Percentiles rank a stretch among this genome's conserved stretches.
Evolutionary conservation across 2,797 vertebrate species (phyloP).

Genomic region (Ispidina picta): DNA sequence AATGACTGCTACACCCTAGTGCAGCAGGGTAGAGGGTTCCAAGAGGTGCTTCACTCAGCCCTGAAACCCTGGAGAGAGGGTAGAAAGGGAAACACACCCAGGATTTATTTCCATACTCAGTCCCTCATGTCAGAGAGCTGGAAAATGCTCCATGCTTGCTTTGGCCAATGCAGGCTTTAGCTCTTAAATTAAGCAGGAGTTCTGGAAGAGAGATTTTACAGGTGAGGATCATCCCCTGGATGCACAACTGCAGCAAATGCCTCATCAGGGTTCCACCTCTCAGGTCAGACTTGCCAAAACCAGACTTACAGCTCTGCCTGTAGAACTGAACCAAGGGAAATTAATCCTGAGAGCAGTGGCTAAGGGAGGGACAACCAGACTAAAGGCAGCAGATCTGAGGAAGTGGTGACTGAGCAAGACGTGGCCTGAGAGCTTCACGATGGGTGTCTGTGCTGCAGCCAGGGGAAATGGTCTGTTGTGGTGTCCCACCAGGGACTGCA

Average conservation of each 20-base stretch:
- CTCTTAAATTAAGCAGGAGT: background rate
- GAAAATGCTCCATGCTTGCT: background rate
- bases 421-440: background rate
- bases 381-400: background rate
- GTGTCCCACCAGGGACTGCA: background rate
- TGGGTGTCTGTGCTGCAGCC: background rate
- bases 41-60: background rate
- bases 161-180: background rate
- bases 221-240: background rate
- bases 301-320: background rate
- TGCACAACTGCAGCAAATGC: background rate
- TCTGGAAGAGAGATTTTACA: background rate
- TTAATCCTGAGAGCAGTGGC: background rate
- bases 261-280: background rate
- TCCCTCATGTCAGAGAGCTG: background rate
- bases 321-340: background rate
- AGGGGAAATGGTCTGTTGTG: background rate
- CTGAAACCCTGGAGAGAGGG: background rate
- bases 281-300: background rate
- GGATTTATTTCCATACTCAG: background rate
- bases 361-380: background rate
- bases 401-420: constrained; percentile 27
- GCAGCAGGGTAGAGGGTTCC: background rate
- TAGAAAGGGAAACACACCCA: background rate
- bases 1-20: background rate